These are phyloP conservation scores for Cancer borealis DNA, from an alignment of 2,888 invertebrate species.

Conservation along the genomic window DNA sequence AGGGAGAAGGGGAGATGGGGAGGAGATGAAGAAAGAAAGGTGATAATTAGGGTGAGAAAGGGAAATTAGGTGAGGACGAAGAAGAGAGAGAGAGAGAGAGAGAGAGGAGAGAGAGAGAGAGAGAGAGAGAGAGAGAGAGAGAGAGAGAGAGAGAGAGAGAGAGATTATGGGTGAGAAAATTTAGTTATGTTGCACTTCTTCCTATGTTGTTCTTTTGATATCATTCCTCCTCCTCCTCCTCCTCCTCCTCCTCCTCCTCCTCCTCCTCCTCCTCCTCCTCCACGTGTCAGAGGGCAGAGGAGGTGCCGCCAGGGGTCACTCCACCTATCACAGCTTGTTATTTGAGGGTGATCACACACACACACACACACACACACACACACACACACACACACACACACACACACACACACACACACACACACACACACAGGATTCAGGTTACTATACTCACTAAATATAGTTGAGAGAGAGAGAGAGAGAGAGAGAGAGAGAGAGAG, in stretches of 20 bases:
- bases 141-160: constrained; percentile 12
- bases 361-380: constrained; percentile 37
- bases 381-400: constrained; percentile 27
- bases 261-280: background rate
- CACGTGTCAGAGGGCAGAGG: background rate
- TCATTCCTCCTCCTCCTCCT: constrained; percentile 13
- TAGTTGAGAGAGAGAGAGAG: constrained; percentile 22
- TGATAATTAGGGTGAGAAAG: background rate
- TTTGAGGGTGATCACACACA: constrained; percentile 5
- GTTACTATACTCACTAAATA: constrained; percentile 6
- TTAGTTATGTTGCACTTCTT: background rate
- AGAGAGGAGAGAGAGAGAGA: background rate
- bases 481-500: constrained; percentile 43
- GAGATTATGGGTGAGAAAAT: background rate
- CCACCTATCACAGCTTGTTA: constrained; percentile 35
- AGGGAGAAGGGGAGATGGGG: too few species aligned
- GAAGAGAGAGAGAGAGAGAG: background rate
- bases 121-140: constrained; percentile 20
- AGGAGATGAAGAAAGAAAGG: too few species aligned
- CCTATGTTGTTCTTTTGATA: background rate
- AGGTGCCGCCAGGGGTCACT: background rate
- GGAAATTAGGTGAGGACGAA: background rate
- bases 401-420: constrained; percentile 28
- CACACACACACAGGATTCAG: constrained; percentile 28
- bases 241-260: constrained; percentile 42